Evolutionary conservation across 2,797 vertebrate genomes (phyloP).

Genomic region (Pteropus rufus): DNA sequence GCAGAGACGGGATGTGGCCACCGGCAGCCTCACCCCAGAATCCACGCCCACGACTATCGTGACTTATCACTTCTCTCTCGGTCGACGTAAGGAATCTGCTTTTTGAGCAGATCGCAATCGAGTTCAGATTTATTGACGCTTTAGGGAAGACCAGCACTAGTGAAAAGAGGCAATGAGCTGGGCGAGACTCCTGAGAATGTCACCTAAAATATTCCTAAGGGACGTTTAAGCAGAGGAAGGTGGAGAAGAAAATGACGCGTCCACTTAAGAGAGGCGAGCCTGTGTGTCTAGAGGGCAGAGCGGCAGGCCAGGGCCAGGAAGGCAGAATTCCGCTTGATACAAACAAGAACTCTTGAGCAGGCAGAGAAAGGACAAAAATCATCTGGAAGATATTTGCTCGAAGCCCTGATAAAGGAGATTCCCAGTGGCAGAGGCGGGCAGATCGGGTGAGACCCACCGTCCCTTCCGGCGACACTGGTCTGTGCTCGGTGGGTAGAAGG

Average conservation of each 20-base stretch:
- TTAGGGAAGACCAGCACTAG: neutral
- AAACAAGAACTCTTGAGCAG: neutral
- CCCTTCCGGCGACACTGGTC: too few species aligned
- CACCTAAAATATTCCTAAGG: neutral
- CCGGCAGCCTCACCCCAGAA: neutral
- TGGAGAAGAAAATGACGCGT: neutral
- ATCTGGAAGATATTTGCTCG: neutral
- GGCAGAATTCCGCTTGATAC: neutral
- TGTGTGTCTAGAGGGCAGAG: neutral
- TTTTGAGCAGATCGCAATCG: neutral
- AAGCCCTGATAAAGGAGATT: neutral
- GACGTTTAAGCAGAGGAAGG: neutral
- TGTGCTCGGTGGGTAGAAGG: rapidly evolving
- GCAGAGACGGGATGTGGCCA: neutral
- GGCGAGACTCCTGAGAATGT: neutral
- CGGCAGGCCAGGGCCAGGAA: neutral
- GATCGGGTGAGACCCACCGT: neutral
- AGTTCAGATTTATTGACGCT: neutral
- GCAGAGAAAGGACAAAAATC: neutral
- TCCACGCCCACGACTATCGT: rapidly evolving
- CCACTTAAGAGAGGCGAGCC: neutral
- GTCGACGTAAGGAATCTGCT: neutral
- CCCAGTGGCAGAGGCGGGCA: rapidly evolving
- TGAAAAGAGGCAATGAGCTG: neutral
- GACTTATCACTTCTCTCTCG: neutral